Evolutionary conservation across 2,888 invertebrate genomes (phyloP).

Genomic region (Leptarthrus brevirostris): DNA sequence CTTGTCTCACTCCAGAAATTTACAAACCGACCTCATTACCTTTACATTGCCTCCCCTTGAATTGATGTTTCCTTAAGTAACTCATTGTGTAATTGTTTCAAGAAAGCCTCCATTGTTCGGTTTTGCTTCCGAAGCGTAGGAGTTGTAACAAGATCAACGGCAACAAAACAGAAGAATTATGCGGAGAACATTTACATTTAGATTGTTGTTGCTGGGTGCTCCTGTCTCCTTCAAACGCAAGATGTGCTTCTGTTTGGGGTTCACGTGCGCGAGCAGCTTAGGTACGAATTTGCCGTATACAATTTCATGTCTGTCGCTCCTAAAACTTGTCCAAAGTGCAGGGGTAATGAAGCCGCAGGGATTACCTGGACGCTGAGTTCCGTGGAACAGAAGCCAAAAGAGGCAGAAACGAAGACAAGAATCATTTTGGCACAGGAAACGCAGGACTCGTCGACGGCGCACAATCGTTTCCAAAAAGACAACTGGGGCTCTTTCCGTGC

Average conservation of each 20-base stretch:
- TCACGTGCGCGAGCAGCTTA: conserved; percentile 41
- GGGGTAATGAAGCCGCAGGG: background rate
- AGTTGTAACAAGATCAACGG: conserved; percentile 46
- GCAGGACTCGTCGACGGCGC: conserved; percentile 37
- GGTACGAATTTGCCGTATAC: conserved; percentile 43
- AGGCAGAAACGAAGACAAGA: background rate
- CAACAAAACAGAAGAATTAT: conserved; percentile 40
- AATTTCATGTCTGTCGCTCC: conserved; percentile 39
- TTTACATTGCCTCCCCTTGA: conserved; percentile 37
- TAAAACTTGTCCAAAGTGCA: conserved; percentile 25
- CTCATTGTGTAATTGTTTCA: conserved; percentile 56
- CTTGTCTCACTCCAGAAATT: background rate
- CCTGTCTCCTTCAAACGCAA: conserved; percentile 16
- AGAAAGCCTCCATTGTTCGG: conserved; percentile 45
- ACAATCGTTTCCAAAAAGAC: conserved; percentile 55
- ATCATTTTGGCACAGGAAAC: conserved; percentile 42
- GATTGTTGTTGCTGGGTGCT: conserved; percentile 19
- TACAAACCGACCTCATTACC: conserved; percentile 45
- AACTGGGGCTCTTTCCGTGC: conserved; percentile 54
- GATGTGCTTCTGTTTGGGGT: conserved; percentile 8
- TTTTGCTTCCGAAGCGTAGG: conserved; percentile 53
- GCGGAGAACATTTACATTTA: conserved; percentile 38
- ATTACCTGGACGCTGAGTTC: background rate
- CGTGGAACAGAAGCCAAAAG: background rate
- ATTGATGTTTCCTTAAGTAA: conserved; percentile 50